Conservation (phyloP, 2,797 vertebrate species). For the Ibycter americanus region DNA sequence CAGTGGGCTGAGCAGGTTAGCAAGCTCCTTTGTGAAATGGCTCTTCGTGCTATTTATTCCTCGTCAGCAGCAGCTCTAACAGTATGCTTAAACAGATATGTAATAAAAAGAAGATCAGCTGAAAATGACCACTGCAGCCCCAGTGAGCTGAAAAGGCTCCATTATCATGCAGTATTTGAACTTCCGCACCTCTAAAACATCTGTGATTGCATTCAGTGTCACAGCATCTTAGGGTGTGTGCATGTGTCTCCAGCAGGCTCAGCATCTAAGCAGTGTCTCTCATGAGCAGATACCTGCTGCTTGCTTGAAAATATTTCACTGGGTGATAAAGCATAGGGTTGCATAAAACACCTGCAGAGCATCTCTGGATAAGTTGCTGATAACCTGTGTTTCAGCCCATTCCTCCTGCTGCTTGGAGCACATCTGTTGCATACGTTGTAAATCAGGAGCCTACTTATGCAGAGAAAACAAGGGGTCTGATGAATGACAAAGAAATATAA, state of each 20-base stretch:
- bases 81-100: not conserved
- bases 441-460: not conserved
- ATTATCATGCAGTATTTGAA: not conserved
- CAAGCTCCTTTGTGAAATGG: not conserved
- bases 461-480: not conserved
- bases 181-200: not conserved
- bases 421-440: rapidly evolving
- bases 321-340: not conserved
- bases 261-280: not conserved
- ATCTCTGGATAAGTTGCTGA: not conserved
- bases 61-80: not conserved
- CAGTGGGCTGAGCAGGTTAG: not conserved
- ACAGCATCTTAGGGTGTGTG: not conserved
- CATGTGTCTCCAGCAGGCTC: not conserved
- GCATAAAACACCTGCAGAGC: not conserved
- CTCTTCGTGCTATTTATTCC: not conserved
- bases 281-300: not conserved
- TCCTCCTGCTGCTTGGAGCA: not conserved
- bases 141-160: not conserved
- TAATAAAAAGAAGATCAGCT: not conserved
- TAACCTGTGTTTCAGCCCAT: not conserved
- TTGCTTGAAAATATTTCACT: not conserved
- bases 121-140: not conserved
- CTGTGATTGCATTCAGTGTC: not conserved
- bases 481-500: not conserved